Evolutionary conservation across 2,797 vertebrate genomes (phyloP), one percentile per base, ranked within the genome.

Genomic region (Mormyrops attenuatus): DNA sequence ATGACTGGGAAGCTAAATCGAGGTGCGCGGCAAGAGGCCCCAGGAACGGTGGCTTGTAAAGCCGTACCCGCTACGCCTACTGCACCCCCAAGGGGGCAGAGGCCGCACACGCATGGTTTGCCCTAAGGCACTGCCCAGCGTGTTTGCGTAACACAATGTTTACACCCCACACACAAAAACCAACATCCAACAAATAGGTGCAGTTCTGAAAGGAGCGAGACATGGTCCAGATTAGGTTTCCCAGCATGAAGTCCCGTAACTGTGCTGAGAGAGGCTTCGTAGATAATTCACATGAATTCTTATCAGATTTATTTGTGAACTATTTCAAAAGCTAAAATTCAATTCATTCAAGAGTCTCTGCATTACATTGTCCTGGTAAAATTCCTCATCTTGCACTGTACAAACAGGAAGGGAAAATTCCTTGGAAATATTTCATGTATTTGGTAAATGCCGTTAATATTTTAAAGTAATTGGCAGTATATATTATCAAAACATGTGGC

Each of bases 311-410:
- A 53, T 88, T 66, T 15, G 38, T 22, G 20, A 4, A 26, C 8
- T 47, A 47, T 88, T 88, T 63, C 87, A 47, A 63, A 63, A 22
- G 55, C 57, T 88, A 44, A 63, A 63, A 88, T 60, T 69, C 63
- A 15, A 44, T 88, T 63, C 60, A 41, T 63, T 22, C 20, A 3
- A 20, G 4, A 52, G n/a, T n/a, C 17, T 66, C 34, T 57, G 38
- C 30, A n/a, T 63, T 15, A 49, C 49, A 85, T 52, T 52, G 47
- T 85, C 82, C 22, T 49, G 20, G 49, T 85, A 49, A 85, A 50
- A 52, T 85, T 85, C 41, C 41, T 49, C 17, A 85, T 49, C 20
- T 55, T 47, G 9, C 87, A 17, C 30, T 41, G 20, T 47, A 34
- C 17, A 1, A 66, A 22, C 38, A 69, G 6, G 41, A 88, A 47